A percentile compares a stretch with the other conserved stretches of the same genome.
These are phyloP conservation scores for Platanista minor DNA, from an alignment of 2,113 vertebrate genomes.

Conservation along the genomic window DNA sequence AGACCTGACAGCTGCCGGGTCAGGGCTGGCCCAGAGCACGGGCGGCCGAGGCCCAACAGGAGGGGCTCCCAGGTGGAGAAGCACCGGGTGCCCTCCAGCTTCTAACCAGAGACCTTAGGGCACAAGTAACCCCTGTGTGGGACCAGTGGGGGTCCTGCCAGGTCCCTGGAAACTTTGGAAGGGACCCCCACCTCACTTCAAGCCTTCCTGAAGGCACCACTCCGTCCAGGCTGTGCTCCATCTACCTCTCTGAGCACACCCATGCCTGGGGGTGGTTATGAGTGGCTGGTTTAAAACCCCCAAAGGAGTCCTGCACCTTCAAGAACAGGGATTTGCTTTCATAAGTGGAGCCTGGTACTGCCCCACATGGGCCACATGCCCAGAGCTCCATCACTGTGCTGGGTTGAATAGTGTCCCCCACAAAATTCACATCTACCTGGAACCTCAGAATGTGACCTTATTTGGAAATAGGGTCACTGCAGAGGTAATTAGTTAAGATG, in stretches of 20 bases:
- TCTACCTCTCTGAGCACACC: not conserved
- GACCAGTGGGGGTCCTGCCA: not conserved
- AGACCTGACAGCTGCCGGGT: not conserved
- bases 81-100: fast-evolving
- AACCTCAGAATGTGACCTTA: too few species aligned
- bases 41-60: not conserved
- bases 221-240: not conserved
- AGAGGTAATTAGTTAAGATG: too few species aligned
- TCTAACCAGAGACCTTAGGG: not conserved
- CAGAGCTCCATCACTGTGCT: too few species aligned
- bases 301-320: not conserved
- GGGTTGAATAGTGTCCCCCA: too few species aligned
- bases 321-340: fast-evolving
- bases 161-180: not conserved
- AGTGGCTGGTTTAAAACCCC: too few species aligned
- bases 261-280: fast-evolving
- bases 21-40: not conserved
- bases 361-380: fast-evolving
- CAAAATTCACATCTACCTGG: too few species aligned
- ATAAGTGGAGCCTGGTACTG: fast-evolving
- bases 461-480: too few species aligned
- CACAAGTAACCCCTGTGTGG: not conserved
- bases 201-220: not conserved
- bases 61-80: not conserved
- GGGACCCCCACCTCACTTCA: too few species aligned